Evolutionary conservation across 1,140 invertebrate species (phyloP), one percentile per base, ranked within the genome.

Genomic region (Leptopilina clavipes): DNA sequence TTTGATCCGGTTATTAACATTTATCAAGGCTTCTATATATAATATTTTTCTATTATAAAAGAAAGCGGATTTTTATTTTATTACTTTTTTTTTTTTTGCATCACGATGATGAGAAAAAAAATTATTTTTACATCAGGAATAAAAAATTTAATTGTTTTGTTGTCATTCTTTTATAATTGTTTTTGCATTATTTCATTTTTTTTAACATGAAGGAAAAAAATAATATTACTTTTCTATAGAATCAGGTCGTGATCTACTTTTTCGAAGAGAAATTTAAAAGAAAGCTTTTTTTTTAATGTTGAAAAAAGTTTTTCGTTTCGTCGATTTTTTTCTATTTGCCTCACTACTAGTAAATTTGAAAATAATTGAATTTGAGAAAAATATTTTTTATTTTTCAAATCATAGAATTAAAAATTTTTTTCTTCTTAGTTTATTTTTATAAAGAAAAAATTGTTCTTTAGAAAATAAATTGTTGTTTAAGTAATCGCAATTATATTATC

Each of bases 1-100:
- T 65, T 65, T 65, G 59, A 65, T 31, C 59, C 59, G 59, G 59
- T 65, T 65, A 65, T 65, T 65, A 65, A 31, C 59, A 65, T 65
- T 31, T 65, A 37, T 65, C 59, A 31, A 65, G 59, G 19, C n/a
- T 25, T 22, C 14, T 31, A 19, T 11, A 65, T 25, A n/a, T 25
- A 25, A 12, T 17, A 17, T 52, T 52, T 52, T n/a, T 17, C n/a
- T 52, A 52, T 52, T 40, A 40, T 40, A 40, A 40, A 40, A 8
- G 37, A 40, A 40, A 40, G 37, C 37, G 9, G 0, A 40, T 40
- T n/a, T n/a, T n/a, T n/a, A n/a, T n/a, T n/a, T n/a, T n/a, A n/a
- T n/a, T n/a, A n/a, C n/a, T 40, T 40, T 40, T 40, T 40, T 40
- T 40, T 9, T 3, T 40, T 9, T 40, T 40, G 37, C 7, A 1